A percentile compares a stretch with the other conserved stretches of the same genome.
phyloP scores from a whole-genome alignment of 2,113 vertebrate species.

The Pao palembangensis region DNA sequence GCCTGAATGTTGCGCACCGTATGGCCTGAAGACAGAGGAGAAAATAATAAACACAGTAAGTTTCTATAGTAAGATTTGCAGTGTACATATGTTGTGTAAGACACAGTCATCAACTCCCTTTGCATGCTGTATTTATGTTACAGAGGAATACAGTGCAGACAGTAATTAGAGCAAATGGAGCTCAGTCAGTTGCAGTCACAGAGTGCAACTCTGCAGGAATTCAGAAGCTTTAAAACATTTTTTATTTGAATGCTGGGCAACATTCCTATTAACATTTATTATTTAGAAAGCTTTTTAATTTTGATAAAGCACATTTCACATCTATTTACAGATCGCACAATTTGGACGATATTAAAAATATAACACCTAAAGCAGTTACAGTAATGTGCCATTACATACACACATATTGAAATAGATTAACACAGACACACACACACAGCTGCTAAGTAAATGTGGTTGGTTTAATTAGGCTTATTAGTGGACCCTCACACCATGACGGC shows the following conservation, averaged over 20 bases:
- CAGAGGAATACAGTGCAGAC: too few species aligned
- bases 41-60: not conserved
- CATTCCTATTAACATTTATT: not conserved
- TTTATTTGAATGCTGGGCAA: too few species aligned
- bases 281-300: not conserved
- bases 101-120: not conserved
- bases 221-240: too few species aligned
- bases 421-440: not conserved
- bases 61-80: not conserved
- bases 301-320: not conserved
- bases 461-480: constrained; percentile 41
- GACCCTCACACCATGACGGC: constrained; percentile 31
- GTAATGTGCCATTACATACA: constrained; percentile 4
- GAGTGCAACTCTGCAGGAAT: too few species aligned
- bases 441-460: constrained; percentile 19
- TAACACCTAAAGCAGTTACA: not conserved
- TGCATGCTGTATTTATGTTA: not conserved
- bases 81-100: not conserved
- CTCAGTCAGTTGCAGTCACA: too few species aligned
- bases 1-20: constrained; percentile 95
- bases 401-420: not conserved
- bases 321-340: not conserved
- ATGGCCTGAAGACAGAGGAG: constrained; percentile 77
- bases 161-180: too few species aligned
- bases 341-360: too few species aligned